Conservation (phyloP, 2,888 invertebrate genomes). For the Caprella mutica region DNA sequence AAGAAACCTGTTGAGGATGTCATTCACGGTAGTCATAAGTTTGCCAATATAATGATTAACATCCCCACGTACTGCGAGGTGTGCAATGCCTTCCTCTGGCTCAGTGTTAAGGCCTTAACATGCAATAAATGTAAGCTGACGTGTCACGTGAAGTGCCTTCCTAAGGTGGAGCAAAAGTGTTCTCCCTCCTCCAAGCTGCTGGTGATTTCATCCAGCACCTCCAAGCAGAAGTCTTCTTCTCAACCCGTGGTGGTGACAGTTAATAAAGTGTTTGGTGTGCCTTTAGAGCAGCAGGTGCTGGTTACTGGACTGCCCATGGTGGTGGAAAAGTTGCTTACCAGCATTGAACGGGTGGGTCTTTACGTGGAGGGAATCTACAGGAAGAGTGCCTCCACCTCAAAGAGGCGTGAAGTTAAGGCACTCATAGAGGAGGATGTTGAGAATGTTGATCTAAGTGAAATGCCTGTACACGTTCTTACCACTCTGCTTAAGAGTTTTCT, state of each 20-base stretch:
- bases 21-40: slow-evolving; percentile 46
- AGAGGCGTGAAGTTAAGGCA: slow-evolving; percentile 51
- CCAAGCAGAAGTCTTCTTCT: slow-evolving; percentile 11
- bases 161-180: slow-evolving; percentile 53
- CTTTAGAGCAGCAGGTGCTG: slow-evolving; percentile 53
- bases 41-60: slow-evolving; percentile 79
- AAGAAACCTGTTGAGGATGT: slow-evolving; percentile 35
- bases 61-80: slow-evolving; percentile 94
- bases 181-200: slow-evolving; percentile 33
- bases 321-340: slow-evolving; percentile 73
- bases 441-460: slow-evolving; percentile 19
- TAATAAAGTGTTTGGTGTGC: slow-evolving; percentile 65
- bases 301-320: slow-evolving; percentile 64
- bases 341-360: slow-evolving; percentile 80
- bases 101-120: slow-evolving; percentile 75
- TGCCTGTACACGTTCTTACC: slow-evolving; percentile 77
- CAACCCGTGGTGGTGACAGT: not conserved
- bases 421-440: slow-evolving; percentile 54
- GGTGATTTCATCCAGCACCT: slow-evolving; percentile 11
- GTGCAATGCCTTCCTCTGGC: slow-evolving; percentile 89
- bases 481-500: slow-evolving; percentile 87
- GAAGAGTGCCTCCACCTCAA: slow-evolving; percentile 55
- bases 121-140: slow-evolving; percentile 73
- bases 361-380: slow-evolving; percentile 88
- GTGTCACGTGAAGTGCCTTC: slow-evolving; percentile 87